phyloP scores from a whole-genome alignment of 2,797 vertebrate species.

The Hyperoplus immaculatus region DNA sequence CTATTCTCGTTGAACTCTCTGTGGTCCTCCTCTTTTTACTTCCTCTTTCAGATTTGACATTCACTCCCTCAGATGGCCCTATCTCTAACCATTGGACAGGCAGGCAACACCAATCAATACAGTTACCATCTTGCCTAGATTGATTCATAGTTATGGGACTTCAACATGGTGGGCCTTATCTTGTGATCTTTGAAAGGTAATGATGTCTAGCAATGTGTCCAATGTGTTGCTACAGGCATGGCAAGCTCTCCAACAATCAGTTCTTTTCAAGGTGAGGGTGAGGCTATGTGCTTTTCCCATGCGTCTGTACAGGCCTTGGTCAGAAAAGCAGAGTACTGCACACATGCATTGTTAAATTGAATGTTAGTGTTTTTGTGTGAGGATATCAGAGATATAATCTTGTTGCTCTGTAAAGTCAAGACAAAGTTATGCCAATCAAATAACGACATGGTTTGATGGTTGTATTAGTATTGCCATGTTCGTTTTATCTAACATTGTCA shows the following conservation, averaged over 20 bases:
- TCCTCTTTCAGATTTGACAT: constrained; percentile 29
- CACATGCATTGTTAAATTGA: background rate
- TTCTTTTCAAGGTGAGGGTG: constrained; percentile 47
- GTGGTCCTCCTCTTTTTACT: background rate
- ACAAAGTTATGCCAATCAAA: background rate
- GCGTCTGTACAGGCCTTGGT: constrained; percentile 1
- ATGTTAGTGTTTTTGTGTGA: background rate
- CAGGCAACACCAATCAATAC: constrained; percentile 63
- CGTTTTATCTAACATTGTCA: background rate
- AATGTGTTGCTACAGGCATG: constrained; percentile 28
- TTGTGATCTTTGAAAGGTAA: constrained; percentile 67
- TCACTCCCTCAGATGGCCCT: constrained; percentile 11
- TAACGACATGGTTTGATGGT: background rate
- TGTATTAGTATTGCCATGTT: background rate
- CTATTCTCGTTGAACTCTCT: constrained; percentile 7
- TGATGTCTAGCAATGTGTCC: constrained; percentile 47
- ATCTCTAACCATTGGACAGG: constrained; percentile 60
- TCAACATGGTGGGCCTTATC: constrained; percentile 62
- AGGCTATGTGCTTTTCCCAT: constrained; percentile 1
- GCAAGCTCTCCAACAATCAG: constrained; percentile 39
- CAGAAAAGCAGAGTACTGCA: background rate
- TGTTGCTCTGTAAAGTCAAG: background rate
- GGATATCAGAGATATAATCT: background rate
- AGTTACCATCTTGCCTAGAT: constrained; percentile 54
- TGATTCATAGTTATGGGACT: constrained; percentile 64